Base-by-base conservation (phyloP, 2,888 invertebrate genomes). In the Drosophila melanosoma region DNA sequence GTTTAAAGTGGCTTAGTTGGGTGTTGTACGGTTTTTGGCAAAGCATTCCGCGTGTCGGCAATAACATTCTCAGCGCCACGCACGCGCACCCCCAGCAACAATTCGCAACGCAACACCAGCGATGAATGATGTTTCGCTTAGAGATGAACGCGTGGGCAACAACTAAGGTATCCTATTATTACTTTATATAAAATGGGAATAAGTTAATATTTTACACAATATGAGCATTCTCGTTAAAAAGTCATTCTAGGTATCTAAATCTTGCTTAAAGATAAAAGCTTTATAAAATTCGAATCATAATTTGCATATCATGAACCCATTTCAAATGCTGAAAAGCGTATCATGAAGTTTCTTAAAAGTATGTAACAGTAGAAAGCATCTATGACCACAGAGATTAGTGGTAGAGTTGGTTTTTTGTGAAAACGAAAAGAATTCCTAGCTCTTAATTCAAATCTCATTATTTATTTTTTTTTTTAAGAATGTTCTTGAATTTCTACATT, bases 1-100 rank as follows among this genome's bases (percentile, higher is more conserved):
- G 69, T 87, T 69, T 64, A 65, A 65, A 67, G 85, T 89, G 89
- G 89, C 79, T 74, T 82, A 70, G 85, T 84, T 84, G 84, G 89
- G 87, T 87, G 87, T 84, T 84, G 70, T 84, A 84, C 84, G 84
- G 89, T 84, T 74, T 89, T 89, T 87, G 89, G 84, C 84, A 84
- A 83, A 89, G 89, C 89, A 89, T 79, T 83, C 77, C 81, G 74
- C 86, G 81, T 86, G 66, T 79, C 66, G 69, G 56, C 72, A 83
- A 66, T 70, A 53, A 74, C 84, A 83, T 82, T 87, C 78, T 69
- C 42, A 63, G 81, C 71, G 66, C 64, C 72, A 52, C 56, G 71
- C 89, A 68, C 66, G 66, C 58, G 79, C 64, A 57, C 57, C 56
- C 69, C 52, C 60, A 69, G 56, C 73, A 87, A 81, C 66, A 48